Conservation (phyloP, 2,888 invertebrate species). For the Cephalotes varians region DNA sequence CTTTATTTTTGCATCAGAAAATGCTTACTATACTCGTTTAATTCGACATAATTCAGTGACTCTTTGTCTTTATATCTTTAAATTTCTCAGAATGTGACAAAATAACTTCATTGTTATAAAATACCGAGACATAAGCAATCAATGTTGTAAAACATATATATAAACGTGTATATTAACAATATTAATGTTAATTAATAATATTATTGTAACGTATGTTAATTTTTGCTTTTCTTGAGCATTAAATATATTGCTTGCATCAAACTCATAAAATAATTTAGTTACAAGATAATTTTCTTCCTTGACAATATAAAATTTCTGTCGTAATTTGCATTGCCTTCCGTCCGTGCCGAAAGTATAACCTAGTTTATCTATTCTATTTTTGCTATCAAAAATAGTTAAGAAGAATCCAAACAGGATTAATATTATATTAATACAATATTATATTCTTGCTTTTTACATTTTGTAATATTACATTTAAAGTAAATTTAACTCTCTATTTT, state of each 20-base stretch:
- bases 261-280: not conserved
- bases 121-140: no score
- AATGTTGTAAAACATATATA: no score
- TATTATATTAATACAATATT: no score
- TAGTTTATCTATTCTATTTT: not conserved
- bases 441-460: not conserved
- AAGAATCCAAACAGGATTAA: not conserved
- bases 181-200: not conserved
- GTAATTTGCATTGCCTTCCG: not conserved
- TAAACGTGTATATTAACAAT: not conserved
- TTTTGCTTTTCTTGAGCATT: not conserved
- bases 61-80: no score
- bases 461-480: not conserved
- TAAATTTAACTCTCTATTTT: not conserved
- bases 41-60: no score
- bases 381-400: not conserved
- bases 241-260: no score
- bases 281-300: not conserved
- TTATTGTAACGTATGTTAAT: not conserved
- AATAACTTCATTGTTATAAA: no score
- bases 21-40: no score
- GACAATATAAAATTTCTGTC: not conserved
- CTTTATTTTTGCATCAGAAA: no score
- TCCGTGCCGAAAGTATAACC: not conserved
- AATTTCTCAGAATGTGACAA: no score